Evolutionary conservation across 2,113 vertebrate species (phyloP).

Genomic region (Pristiophorus japonicus): DNA sequence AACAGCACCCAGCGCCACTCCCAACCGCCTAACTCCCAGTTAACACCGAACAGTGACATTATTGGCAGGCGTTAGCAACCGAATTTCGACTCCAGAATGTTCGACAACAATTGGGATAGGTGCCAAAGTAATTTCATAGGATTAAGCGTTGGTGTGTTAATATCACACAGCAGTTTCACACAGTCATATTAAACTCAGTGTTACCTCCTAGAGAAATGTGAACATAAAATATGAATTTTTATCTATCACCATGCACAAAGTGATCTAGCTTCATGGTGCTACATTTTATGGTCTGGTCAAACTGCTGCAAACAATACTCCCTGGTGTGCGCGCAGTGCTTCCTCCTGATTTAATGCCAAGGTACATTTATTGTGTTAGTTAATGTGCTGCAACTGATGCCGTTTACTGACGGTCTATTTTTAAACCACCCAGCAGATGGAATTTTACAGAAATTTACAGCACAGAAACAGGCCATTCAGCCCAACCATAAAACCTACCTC

Average conservation of each 20-base stretch:
- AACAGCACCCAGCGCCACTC: too few species aligned
- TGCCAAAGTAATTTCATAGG: not conserved
- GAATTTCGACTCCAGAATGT: too few species aligned
- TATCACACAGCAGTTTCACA: not conserved
- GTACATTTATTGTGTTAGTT: not conserved
- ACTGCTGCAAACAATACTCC: not conserved
- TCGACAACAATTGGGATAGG: not conserved
- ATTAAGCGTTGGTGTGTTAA: not conserved
- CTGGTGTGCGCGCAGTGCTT: not conserved
- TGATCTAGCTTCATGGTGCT: not conserved
- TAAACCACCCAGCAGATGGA: not conserved
- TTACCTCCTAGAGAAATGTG: not conserved
- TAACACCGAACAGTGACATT: too few species aligned
- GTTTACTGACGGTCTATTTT: not conserved
- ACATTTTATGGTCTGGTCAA: not conserved
- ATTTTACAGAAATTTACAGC: not conserved
- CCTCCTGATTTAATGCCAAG: constrained; percentile 23
- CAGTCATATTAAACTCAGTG: not conserved
- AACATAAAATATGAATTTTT: not conserved
- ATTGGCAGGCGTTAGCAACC: too few species aligned
- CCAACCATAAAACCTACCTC: not conserved
- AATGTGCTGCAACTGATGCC: constrained; percentile 12
- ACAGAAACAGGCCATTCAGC: not conserved
- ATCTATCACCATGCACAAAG: not conserved
- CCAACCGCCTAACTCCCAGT: too few species aligned